These are phyloP conservation scores for Amphimedon queenslandica DNA, from an alignment of 37 sponge, comb jelly and placozoan species.

Conservation along the genomic window DNA sequence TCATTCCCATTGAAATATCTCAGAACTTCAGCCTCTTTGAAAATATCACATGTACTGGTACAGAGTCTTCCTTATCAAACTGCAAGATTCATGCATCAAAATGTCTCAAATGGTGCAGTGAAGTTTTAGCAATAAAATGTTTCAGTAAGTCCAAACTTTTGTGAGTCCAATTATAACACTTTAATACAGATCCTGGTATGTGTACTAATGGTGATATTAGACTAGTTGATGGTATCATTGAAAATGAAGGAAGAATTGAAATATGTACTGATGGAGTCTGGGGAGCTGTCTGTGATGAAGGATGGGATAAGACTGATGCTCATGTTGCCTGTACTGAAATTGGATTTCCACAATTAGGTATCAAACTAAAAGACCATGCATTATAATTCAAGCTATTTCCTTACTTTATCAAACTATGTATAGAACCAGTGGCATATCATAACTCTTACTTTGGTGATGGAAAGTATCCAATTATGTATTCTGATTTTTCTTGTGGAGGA, in stretches of 20 bases:
- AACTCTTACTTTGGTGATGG: constrained; percentile 7
- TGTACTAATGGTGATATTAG: neutral
- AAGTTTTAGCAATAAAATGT: neutral
- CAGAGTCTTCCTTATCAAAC: neutral
- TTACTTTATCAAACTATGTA: no score
- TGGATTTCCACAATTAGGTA: neutral
- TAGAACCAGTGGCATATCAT: constrained; percentile 4
- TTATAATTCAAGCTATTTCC: neutral
- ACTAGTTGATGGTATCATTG: constrained; percentile 8
- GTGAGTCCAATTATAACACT: no score
- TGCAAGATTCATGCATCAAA: neutral
- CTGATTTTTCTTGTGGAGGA: neutral
- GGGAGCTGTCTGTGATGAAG: constrained; percentile 2
- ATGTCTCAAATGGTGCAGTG: neutral
- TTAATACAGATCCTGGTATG: neutral
- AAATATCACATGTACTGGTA: constrained; percentile 7
- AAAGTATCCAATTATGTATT: neutral
- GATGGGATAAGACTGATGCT: constrained; percentile 9
- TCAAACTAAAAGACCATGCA: neutral
- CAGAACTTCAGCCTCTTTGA: neutral
- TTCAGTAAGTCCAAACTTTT: neutral
- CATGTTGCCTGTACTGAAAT: neutral
- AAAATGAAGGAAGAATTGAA: constrained; percentile 7
- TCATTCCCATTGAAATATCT: no score
- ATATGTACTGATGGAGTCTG: neutral